Evolutionary conservation across 2,888 invertebrate genomes (phyloP).

Genomic region (Ophion obscuratus): DNA sequence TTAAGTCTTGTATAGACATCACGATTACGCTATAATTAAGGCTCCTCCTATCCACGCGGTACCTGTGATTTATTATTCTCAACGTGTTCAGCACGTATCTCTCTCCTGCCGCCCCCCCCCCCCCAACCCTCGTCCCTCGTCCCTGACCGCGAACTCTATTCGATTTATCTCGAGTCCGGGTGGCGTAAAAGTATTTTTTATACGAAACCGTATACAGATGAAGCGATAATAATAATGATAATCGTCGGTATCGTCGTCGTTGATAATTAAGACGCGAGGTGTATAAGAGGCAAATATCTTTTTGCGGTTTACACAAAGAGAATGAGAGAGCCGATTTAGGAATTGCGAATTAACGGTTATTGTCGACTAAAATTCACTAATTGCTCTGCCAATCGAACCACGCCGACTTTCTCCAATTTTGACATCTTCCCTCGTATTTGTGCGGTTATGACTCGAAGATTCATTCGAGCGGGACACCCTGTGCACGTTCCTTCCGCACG

Average conservation of each 20-base stretch:
- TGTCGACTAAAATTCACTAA: neutral
- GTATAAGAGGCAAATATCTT: neutral
- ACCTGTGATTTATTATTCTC: constrained; percentile 62
- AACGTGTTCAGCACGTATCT: constrained; percentile 19
- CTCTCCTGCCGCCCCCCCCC: neutral
- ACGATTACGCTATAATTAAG: constrained; percentile 35
- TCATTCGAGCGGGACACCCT: too few relatives aligned
- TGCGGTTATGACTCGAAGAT: neutral
- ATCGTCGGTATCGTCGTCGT: neutral
- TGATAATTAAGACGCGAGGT: neutral
- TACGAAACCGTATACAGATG: constrained; percentile 67
- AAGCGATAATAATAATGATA: constrained; percentile 24
- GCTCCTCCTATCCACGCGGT: constrained; percentile 30
- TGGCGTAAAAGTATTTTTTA: constrained; percentile 71
- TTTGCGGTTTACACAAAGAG: neutral
- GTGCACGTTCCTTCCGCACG: neutral
- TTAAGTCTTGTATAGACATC: constrained; percentile 34
- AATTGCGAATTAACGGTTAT: neutral
- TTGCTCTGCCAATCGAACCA: neutral
- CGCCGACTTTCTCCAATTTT: neutral
- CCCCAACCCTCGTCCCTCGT: neutral
- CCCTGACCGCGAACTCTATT: constrained; percentile 18
- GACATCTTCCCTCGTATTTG: neutral
- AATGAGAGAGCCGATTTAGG: neutral
- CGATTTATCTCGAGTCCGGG: constrained; percentile 44